Conservation (phyloP, 1,140 invertebrate genomes). For the Dendrolimus kikuchii region DNA sequence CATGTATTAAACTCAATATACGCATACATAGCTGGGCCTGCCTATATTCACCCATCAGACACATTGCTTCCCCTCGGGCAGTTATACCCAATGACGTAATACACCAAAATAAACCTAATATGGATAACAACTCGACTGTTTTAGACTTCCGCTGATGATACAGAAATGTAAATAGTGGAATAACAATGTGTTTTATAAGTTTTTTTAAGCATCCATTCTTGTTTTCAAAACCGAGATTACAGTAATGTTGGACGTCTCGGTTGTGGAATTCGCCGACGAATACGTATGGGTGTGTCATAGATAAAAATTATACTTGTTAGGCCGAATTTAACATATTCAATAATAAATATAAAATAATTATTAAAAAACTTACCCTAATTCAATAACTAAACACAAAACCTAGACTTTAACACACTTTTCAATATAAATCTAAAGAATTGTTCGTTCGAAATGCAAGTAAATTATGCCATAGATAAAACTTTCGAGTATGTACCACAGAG, state of each 20-base stretch:
- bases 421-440: slow-evolving; percentile 31
- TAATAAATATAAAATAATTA: not conserved
- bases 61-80: slow-evolving; percentile 16
- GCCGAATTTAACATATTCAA: not conserved
- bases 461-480: too few relatives aligned
- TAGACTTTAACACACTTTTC: slow-evolving; percentile 22
- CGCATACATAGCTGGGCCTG: too few relatives aligned
- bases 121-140: slow-evolving; percentile 41
- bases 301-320: slow-evolving; percentile 18
- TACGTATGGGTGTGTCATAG: slow-evolving; percentile 54
- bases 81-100: slow-evolving; percentile 62
- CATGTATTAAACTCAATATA: not conserved
- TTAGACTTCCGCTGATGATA: slow-evolving; percentile 30
- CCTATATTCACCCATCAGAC: too few relatives aligned
- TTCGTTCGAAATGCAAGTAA: slow-evolving; percentile 39
- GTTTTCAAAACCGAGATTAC: slow-evolving; percentile 1
- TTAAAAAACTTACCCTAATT: slow-evolving; percentile 13
- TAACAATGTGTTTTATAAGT: too few relatives aligned
- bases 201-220: too few relatives aligned
- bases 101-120: slow-evolving; percentile 67
- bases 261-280: slow-evolving; percentile 24
- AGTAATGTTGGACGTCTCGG: slow-evolving; percentile 16
- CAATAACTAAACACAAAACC: slow-evolving; percentile 8
- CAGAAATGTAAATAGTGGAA: not conserved
- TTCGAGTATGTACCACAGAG: too few relatives aligned